Base-by-base conservation (phyloP, 2,797 vertebrate genomes). In the Megaceryle alcyon region DNA sequence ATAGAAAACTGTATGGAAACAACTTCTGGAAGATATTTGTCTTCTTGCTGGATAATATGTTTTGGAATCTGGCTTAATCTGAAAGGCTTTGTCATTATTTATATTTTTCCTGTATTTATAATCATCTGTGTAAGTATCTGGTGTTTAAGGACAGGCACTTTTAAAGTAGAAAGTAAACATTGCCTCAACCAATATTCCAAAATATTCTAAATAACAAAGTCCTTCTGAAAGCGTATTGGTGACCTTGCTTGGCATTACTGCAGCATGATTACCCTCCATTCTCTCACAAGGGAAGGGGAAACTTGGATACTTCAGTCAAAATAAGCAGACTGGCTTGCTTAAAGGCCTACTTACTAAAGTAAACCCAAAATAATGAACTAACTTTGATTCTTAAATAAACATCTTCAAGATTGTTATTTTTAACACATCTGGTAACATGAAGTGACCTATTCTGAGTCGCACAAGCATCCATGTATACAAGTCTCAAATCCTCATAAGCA, bases 321-420 rank as follows among this genome's bases (percentile, higher is more conserved):
- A 92, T 79, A 94, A 96, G 76, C 87, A 93, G 61, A 48, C 43
- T 81, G 72, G 43, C 28, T 89, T 90, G 72, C 70, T 60, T 81
- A 56, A 79, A 90, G 70, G 22, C 43, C 61, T 70, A 70, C 82
- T 75, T 37, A 75, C 44, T 48, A 88, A 91, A 94, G 91, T 78
- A 92, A 96, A 92, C 72, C 18, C 63, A 59, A 79, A 94, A 83
- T 90, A 90, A 94, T 78, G 87, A 97, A 48, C 89, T 97, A 94
- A 94, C 63, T 96, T 91, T 88, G 94, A 93, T 94, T 91, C 87
- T 92, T 94, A 94, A 94, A 96, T 88, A 97, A 97, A 96, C 85
- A 88, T 95, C 31, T 83, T 88, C 48, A 65, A 88, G 87, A 94
- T 13, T 95, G 94, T 96, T 96, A 69, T 94, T 96, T 59, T 93